Base-by-base conservation (phyloP, 2,888 invertebrate genomes). In the Cryptus armator region DNA sequence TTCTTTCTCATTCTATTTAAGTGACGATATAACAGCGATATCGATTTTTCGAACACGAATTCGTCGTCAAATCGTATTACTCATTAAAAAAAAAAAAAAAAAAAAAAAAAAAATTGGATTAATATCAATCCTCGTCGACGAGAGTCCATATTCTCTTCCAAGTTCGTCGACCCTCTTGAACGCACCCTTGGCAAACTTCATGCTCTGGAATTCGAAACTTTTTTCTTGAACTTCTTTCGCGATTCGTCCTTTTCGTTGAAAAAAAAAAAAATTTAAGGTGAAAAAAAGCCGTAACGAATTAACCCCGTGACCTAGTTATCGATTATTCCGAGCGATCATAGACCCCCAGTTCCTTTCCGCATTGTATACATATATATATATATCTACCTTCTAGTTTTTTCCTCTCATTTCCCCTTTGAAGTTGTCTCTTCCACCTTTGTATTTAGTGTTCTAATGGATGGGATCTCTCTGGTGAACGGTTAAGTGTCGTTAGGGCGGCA, bases 291-390 rank as follows among this genome's bases (percentile, higher is more conserved):
- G 16, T 14, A 56, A 24, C 53, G 71, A 56, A 68, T 72, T 51
- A 66, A 64, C 79, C 72, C 53, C 12, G 44, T 80, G 72, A 80
- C 79, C 79, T 53, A 80, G 37, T 77, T 67, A 77, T 77, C 68
- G 77, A 77, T 77, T 46, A 48, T 29, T 16, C 66, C 59, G 59
- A 70, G 68, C 71, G 66, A 56, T 51, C 64, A 43, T 70, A 51
- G 37, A 66, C 51, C 66, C 66, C 68, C 68, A 64, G 43, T 59
- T 19, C 24, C 53, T 66, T 56, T 81, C 44, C 19, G 46, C 77
- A 16, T 24, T 24, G 46, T 46, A 12, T n/a, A 19, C 71, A 19
- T 43, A 71, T 70, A 19, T 29, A 43, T 44, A n/a, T 43, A 9
- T 37, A 24, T 56, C 12, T 43, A 9, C 51, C 32, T 32, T n/a